Base-by-base conservation (phyloP, 2,113 vertebrate genomes). In the Alligator mississippiensis region DNA sequence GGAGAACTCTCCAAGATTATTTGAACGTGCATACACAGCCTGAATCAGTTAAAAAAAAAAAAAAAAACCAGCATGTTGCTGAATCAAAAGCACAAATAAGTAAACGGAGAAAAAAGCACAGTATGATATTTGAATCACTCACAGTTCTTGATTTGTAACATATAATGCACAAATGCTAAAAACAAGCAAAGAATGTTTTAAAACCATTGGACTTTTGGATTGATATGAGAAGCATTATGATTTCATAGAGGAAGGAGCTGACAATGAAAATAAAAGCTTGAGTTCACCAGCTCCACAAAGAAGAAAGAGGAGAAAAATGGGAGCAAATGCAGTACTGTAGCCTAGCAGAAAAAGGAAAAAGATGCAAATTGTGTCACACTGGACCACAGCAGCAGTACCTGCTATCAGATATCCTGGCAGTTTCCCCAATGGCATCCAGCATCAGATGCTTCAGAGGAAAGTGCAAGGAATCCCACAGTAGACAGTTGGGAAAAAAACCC, bases 151-250 rank as follows among this genome's bases (percentile, higher is more conserved):
- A 66, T 2, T 1, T 63, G 18, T 54, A 22, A 38, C 34, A 90
- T 27, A 66, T 22, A 82, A 12, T 82, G 57, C n/a, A 77, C 68
- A 75, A 34, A 11, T 16, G 68, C 9, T 8, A 91, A 76, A 76
- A 30, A 13, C 59, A 34, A 81, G 4, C 47, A n/a, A 85, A 87
- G 87, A 47, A 76, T 58, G 15, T 3, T 81, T 66, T 24, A 85
- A 92, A 79, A 81, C 61, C 66, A 63, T 87, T 93, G 34, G 38
- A 54, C n/a, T 34, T 83, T 87, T 91, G 34, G 80, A 81, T 59
- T 6, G 76, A 79, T 74, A 57, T 84, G 91, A 82, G 27, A 27
- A 10, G 47, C 30, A 22, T 6, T 70, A 85, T 9, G 17, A 87
- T 25, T 92, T 94, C 62, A 13, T 70, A 6, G 59, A 2, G 58